Conservation (phyloP, 37 sponge, comb jelly and placozoan genomes). For the Agelas oroides region DNA sequence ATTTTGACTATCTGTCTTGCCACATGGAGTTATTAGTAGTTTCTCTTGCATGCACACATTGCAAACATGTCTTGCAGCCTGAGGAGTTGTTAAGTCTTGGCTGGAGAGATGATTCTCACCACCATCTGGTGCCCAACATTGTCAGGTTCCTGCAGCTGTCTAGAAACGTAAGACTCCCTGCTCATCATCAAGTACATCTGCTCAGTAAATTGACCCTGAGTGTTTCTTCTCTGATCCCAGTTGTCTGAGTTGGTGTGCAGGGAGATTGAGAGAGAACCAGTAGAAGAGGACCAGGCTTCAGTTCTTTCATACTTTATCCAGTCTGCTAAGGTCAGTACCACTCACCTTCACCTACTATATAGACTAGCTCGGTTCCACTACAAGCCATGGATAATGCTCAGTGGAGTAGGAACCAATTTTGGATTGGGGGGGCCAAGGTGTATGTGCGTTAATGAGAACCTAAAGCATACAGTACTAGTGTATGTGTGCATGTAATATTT, state of each 20-base stretch:
- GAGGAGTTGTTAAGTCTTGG: constrained; percentile 31
- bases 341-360: neutral
- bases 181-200: too few relatives aligned
- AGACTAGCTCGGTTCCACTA: neutral
- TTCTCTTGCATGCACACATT: too few relatives aligned
- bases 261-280: constrained; percentile 43
- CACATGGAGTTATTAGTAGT: too few relatives aligned
- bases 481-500: too few relatives aligned
- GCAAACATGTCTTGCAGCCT: constrained; percentile 23
- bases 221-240: constrained; percentile 45
- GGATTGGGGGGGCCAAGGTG: too few relatives aligned
- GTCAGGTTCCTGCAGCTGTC: constrained; percentile 20
- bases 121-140: neutral
- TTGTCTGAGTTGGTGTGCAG: constrained; percentile 52
- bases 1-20: too few relatives aligned
- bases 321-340: constrained; percentile 71
- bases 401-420: too few relatives aligned
- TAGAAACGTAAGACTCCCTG: constrained; percentile 20
- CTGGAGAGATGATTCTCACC: constrained; percentile 12
- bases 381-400: neutral
- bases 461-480: too few relatives aligned
- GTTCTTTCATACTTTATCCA: constrained; percentile 77
- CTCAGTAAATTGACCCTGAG: too few relatives aligned
- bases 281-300: constrained; percentile 53
- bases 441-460: too few relatives aligned